Conservation (phyloP, 2,113 vertebrate species). For the Eulemur macaco region DNA sequence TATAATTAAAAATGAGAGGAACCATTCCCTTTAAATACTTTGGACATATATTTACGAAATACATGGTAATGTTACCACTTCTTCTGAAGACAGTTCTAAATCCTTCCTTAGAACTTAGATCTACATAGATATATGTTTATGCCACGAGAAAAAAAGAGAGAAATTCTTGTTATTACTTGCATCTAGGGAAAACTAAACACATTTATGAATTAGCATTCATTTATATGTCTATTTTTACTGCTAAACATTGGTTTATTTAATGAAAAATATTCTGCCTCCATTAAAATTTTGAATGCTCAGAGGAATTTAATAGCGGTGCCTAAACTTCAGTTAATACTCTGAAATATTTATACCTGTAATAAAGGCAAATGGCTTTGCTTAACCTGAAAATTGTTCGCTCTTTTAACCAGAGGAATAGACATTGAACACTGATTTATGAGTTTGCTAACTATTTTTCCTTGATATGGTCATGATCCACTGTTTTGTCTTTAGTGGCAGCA, state of each 20-base stretch:
- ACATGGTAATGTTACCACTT: background rate
- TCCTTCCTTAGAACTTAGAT: slow-evolving; percentile 13
- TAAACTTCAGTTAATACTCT: slow-evolving; percentile 36
- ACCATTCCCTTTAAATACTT: background rate
- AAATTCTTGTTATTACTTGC: background rate
- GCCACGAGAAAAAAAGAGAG: background rate
- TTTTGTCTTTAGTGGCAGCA: background rate
- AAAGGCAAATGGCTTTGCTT: slow-evolving; percentile 36
- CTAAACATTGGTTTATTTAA: slow-evolving; percentile 48
- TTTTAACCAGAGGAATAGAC: background rate
- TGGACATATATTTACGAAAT: slow-evolving; percentile 14
- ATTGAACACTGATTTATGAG: background rate
- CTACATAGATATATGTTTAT: background rate
- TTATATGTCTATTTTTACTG: slow-evolving; percentile 14
- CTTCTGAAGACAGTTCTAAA: slow-evolving; percentile 1
- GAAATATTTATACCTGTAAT: slow-evolving; percentile 50
- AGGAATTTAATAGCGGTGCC: slow-evolving; percentile 21
- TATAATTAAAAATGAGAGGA: slow-evolving; percentile 43
- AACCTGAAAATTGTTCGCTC: background rate
- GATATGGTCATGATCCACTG: background rate
- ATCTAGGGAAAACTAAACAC: background rate
- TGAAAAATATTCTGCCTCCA: slow-evolving; percentile 40
- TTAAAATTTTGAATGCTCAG: slow-evolving; percentile 14
- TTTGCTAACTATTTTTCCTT: background rate
- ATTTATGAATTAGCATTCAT: background rate